A percentile compares a stretch with the other conserved stretches of the same genome.
phyloP scores from a whole-genome alignment of 2,888 invertebrate species.

The Sialis lutaria region DNA sequence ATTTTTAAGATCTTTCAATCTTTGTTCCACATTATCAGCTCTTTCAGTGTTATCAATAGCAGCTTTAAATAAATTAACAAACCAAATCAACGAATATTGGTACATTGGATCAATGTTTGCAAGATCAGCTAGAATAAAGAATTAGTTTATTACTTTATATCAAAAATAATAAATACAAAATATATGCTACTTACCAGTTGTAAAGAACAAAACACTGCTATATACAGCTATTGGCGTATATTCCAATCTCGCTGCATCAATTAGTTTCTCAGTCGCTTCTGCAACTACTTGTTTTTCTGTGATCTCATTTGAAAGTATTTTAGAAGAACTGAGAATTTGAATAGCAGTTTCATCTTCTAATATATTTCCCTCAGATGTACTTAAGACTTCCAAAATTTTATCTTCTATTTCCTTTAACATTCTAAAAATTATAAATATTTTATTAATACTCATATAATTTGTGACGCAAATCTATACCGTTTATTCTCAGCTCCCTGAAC shows the following conservation, averaged over 20 bases:
- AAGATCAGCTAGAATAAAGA: slow-evolving; percentile 44
- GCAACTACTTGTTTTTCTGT: slow-evolving; percentile 79
- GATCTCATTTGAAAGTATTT: slow-evolving; percentile 78
- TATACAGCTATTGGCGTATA: slow-evolving; percentile 85
- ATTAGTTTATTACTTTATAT: too few relatives aligned
- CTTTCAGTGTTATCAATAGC: slow-evolving; percentile 77
- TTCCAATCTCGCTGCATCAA: slow-evolving; percentile 66
- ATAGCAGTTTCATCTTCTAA: slow-evolving; percentile 88
- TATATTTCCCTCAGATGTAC: slow-evolving; percentile 57
- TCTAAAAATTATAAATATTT: slow-evolving; percentile 21
- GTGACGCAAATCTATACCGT: slow-evolving; percentile 18
- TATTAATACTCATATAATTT: background rate
- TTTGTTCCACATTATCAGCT: slow-evolving; percentile 58
- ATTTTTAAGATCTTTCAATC: slow-evolving; percentile 55
- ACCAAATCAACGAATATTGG: slow-evolving; percentile 90
- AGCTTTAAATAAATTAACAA: slow-evolving; percentile 70
- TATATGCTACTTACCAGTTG: slow-evolving; percentile 41
- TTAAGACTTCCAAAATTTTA: slow-evolving; percentile 67
- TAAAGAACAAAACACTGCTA: slow-evolving; percentile 81
- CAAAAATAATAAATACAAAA: background rate
- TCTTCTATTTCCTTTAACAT: slow-evolving; percentile 77
- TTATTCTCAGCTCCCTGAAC: slow-evolving; percentile 76
- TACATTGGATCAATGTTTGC: slow-evolving; percentile 95
- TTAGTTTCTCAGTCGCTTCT: slow-evolving; percentile 76
- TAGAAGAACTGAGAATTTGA: slow-evolving; percentile 74